Base-by-base conservation (phyloP, 1,140 invertebrate species). In the Anthonomus grandis region DNA sequence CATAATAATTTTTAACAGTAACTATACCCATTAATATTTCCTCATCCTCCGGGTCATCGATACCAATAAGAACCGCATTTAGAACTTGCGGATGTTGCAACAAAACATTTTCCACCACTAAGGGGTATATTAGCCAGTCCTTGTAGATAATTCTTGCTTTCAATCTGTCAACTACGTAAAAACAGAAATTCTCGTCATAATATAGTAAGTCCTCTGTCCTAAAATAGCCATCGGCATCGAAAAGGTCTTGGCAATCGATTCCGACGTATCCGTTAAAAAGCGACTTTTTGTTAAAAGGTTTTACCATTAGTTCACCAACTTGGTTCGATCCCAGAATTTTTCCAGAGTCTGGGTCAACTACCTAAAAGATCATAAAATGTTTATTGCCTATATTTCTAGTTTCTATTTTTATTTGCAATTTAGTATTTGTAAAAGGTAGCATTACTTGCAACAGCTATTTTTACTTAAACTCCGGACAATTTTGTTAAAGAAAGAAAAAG, bases 81-180 rank as follows among this genome's bases (percentile, higher is more conserved):
- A 73, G 65, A 1, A 91, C 77, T 0, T 65, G 76, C 1, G 81
- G 79, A 68, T 88, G 83, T 19, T 73, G 70, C 3, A 82, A 62
- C 9, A 91, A 74, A 4, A 89, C 31, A 1, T 74, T 75, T 70
- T 92, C 89, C 6, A 91, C 77, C 60, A 74, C 70, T 1, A 75
- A 70, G 15, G 77, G 78, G 1, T 74, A 37, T n/a, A 70, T 59
- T 25, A 67, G 65, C 45, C 60, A 68, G 0, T 41, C 27, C 59
- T 60, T 57, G 67, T 84, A 88, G 70, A 90, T 91, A 49, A 90
- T 85, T 19, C 90, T 74, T 68, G 88, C 86, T 60, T 89, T 91
- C n/a, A 87, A 64, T 34, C 89, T 72, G 63, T 89, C 88, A 1
- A 86, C 79, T 60, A 89, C 80, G 60, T 76, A 86, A 60, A 87